phyloP scores from a whole-genome alignment of 2,113 vertebrate genomes.

The Pipa parva region DNA sequence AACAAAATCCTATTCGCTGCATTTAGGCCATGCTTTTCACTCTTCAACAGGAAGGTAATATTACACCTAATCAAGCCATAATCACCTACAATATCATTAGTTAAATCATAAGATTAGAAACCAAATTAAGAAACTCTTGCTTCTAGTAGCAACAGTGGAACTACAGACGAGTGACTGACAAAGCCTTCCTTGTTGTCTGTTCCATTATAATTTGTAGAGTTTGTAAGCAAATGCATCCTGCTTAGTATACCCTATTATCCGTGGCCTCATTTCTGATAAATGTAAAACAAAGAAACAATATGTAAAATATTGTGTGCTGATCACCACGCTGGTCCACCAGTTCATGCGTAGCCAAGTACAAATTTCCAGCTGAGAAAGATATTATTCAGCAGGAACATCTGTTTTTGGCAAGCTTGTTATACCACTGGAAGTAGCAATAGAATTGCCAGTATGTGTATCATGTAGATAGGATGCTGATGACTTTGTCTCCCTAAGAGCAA shows the following conservation, averaged over 20 bases:
- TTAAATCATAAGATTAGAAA: too few species aligned
- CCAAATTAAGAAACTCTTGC: too few species aligned
- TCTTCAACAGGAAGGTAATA: too few species aligned
- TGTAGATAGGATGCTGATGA: constrained; percentile 52
- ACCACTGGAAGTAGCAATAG: constrained; percentile 52
- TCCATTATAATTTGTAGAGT: too few species aligned
- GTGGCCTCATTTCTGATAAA: constrained; percentile 18
- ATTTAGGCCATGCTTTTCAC: too few species aligned
- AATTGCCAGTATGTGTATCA: constrained; percentile 50
- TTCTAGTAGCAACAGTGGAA: too few species aligned
- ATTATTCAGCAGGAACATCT: constrained; percentile 55
- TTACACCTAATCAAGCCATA: too few species aligned
- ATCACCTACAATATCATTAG: too few species aligned
- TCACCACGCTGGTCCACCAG: constrained; percentile 15
- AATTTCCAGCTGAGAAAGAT: constrained; percentile 48
- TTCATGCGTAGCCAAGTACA: constrained; percentile 22
- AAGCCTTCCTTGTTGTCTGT: too few species aligned
- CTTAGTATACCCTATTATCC: background rate
- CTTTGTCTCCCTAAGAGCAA: constrained; percentile 49
- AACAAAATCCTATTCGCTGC: too few species aligned
- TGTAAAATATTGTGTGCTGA: constrained; percentile 29
- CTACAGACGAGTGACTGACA: too few species aligned
- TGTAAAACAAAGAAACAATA: background rate
- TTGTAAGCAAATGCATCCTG: too few species aligned
- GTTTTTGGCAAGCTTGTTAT: constrained; percentile 51